Percentiles rank a stretch among this genome's conserved stretches.
Conservation (phyloP, 2,113 vertebrate species). For the Aleadryas rufinucha region DNA sequence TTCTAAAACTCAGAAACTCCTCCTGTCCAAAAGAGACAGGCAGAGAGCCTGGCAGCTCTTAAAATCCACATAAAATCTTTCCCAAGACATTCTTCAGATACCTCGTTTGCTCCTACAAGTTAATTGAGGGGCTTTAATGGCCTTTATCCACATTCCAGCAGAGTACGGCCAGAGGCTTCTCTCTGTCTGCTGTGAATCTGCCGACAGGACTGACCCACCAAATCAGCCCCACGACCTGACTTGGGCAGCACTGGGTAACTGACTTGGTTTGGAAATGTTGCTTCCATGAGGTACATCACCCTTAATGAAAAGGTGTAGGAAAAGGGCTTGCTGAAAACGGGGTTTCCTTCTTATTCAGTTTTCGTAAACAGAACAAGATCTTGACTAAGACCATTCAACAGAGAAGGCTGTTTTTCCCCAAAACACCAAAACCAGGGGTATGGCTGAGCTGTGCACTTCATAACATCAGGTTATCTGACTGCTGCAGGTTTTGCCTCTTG, state of each 20-base stretch:
- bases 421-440: background rate
- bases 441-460: background rate
- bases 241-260: background rate
- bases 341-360: background rate
- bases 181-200: background rate
- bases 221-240: rapidly evolving
- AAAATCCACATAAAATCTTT: background rate
- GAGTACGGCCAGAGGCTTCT: background rate
- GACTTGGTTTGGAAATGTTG: background rate
- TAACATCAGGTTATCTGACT: background rate
- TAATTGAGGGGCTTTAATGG: background rate
- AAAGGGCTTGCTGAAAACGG: background rate
- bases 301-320: background rate
- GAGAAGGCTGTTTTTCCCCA: background rate
- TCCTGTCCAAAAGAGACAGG: background rate
- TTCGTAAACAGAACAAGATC: background rate
- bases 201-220: background rate
- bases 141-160: conserved; percentile 1
- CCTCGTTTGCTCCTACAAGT: background rate
- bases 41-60: background rate
- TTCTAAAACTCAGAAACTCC: background rate
- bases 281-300: background rate
- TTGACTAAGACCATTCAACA: background rate
- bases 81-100: background rate
- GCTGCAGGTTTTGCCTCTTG: background rate